Base-by-base conservation (phyloP, 2,888 invertebrate genomes). In the Stomorhina lunata region DNA sequence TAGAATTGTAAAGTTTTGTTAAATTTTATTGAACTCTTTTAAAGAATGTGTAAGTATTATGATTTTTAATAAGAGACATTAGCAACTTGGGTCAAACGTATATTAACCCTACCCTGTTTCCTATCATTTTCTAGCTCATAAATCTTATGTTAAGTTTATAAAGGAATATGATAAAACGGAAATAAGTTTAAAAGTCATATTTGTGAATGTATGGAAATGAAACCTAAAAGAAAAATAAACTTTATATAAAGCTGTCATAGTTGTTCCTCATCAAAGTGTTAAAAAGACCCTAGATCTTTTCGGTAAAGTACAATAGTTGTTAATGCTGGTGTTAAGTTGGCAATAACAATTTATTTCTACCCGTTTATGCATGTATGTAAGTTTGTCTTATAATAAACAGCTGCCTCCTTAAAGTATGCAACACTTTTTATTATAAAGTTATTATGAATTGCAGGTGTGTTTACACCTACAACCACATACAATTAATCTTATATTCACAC, bases 221-320 rank as follows among this genome's bases (percentile, higher is more conserved):
- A 59, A 59, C 25, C 15, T 15, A 59, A 65, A 48, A 55, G n/a
- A n/a, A n/a, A n/a, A n/a, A n/a, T n/a, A n/a, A n/a, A n/a, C n/a
- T n/a, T n/a, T n/a, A n/a, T 66, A 66, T 76, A 55, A 75, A 76
- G 57, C 22, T 66, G 57, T 76, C 66, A 55, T 53, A 53, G 17
- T 10, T 17, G 17, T 43, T n/a, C n/a, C 4, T 2, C 20, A 53
- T n/a, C 50, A 75, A 66, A 57, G 57, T 57, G 50, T 68, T 68
- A 50, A 59, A 57, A 76, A 45, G 55, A 17, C 20, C 66, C 57
- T 76, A 57, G 45, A 68, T 68, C 48, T 48, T 29, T 48, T 59
- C n/a, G 37, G 57, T 45, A 59, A 50, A 40, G 59, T 34, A 10
- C 22, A 15, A 2, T 25, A n/a, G n/a, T n/a, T n/a, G n/a, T n/a